Percentiles rank a stretch among this genome's conserved stretches.
These are phyloP conservation scores for Mactra quadrangularis DNA, from an alignment of 1,140 invertebrate genomes.

Conservation along the genomic window DNA sequence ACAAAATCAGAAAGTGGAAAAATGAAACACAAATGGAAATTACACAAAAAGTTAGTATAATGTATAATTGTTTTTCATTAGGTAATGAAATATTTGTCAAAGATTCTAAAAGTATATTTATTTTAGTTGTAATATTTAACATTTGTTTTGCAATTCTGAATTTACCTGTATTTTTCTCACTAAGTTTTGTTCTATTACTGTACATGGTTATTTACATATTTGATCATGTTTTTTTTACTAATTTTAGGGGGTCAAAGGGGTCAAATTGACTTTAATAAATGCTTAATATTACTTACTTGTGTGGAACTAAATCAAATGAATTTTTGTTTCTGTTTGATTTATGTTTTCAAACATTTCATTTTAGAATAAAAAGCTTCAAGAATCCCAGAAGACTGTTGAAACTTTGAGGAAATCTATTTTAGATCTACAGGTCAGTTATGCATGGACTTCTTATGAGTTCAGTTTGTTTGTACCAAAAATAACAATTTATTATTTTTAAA, in stretches of 20 bases:
- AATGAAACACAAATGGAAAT: constrained; percentile 80
- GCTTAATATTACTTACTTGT: too few species aligned
- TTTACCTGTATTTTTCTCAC: not conserved
- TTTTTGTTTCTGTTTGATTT: too few species aligned
- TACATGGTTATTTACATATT: too few species aligned
- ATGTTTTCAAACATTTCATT: too few species aligned
- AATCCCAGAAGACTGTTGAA: constrained; percentile 74
- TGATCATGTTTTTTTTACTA: too few species aligned
- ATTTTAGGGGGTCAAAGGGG: too few species aligned
- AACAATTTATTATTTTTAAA: too few species aligned
- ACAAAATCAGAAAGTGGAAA: constrained; percentile 82
- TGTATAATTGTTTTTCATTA: not conserved
- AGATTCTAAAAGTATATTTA: not conserved
- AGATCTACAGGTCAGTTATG: constrained; percentile 77
- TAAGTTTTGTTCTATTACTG: too few species aligned
- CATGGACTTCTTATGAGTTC: too few species aligned
- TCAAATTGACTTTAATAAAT: too few species aligned
- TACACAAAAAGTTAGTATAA: constrained; percentile 77
- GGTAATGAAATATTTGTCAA: not conserved
- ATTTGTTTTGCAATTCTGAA: not conserved
- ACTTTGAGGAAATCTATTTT: constrained; percentile 78
- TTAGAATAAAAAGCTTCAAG: constrained; percentile 79
- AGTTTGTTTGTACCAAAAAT: too few species aligned
- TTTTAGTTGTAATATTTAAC: not conserved
- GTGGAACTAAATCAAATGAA: too few species aligned